These are phyloP conservation scores for Temnothorax curvispinosus DNA, from an alignment of 1,140 invertebrate species.

Conservation along the genomic window DNA sequence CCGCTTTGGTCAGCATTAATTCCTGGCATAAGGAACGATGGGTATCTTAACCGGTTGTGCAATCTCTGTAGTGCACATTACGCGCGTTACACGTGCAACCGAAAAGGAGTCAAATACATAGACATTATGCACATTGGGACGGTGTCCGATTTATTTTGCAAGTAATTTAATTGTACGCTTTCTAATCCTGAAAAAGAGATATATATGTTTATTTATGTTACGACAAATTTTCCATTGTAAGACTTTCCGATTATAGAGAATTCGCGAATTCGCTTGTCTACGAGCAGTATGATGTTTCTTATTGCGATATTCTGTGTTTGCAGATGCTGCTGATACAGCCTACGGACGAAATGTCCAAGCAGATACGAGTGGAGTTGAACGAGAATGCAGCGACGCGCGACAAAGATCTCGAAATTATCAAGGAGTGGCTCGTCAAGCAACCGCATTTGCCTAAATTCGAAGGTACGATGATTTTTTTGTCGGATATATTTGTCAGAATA, in stretches of 20 bases:
- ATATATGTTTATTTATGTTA: not conserved
- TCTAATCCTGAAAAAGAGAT: not conserved
- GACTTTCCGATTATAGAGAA: not conserved
- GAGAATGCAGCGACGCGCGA: slow-evolving; percentile 89
- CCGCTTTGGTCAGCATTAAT: slow-evolving; percentile 73
- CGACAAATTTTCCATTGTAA: not conserved
- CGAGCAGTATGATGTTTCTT: not conserved
- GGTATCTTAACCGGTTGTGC: slow-evolving; percentile 68
- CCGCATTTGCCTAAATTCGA: slow-evolving; percentile 90
- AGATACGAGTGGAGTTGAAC: slow-evolving; percentile 92
- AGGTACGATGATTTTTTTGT: slow-evolving; percentile 85
- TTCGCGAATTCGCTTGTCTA: not conserved
- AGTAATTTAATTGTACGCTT: slow-evolving; percentile 18
- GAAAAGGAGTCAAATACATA: slow-evolving; percentile 5
- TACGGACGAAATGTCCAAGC: slow-evolving; percentile 89
- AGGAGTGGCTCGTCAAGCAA: slow-evolving; percentile 90
- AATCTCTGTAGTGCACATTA: slow-evolving; percentile 61
- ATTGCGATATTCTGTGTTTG: slow-evolving; percentile 17
- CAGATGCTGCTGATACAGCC: slow-evolving; percentile 91
- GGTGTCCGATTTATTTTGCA: not conserved
- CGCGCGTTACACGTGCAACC: slow-evolving; percentile 38
- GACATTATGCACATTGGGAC: not conserved
- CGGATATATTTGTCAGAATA: not conserved
- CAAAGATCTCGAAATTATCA: slow-evolving; percentile 88
- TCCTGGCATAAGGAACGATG: slow-evolving; percentile 72